Base-by-base conservation (phyloP, 2,797 vertebrate species). In the Lagodon rhomboides region DNA sequence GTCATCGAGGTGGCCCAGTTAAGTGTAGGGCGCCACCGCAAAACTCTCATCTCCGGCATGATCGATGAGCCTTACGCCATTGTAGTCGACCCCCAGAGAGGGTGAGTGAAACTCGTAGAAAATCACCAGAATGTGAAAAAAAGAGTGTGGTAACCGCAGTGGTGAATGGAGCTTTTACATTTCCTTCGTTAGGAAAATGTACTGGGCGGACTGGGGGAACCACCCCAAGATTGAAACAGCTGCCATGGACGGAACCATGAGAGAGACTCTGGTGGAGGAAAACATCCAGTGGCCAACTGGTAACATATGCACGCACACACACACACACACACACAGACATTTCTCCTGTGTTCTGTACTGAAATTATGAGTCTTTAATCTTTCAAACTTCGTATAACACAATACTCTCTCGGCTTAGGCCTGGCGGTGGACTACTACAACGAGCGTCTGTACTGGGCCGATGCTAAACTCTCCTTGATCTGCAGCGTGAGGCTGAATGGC, bases 161-260 rank as follows among this genome's bases (percentile, higher is more conserved):
- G n/a, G 68, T 47, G 3, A 66, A 63, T 43, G 1, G 34, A 71
- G 46, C 12, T 23, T 77, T 69, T 58, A 6, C 17, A 20, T 67
- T 53, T 76, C 43, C 10, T 64, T 75, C 5, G 61, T 75, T 67
- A 98, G 98, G 75, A 98, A 96, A 3, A 99, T 99, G 98, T 99
- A 99, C 94, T 99, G 98, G 98, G 97, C 98, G 5, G 98, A 99
- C 89, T 99, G 98, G 97, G 98, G 98, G 15, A 99, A 99, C 79
- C 98, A 99, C 76, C 98, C 98, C 16, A 99, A 99, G 94, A 99
- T 99, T 0, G 98, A 99, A 93, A 98, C 97, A 0, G 98, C 98
- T 0, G 97, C 97, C 15, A 99, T 99, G 98, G 98, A 99, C 0
- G 98, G 98, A 34, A 99, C 98, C 0, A 95, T 98, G 93, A 96